Evolutionary conservation across 2,113 vertebrate species (phyloP), one percentile per base, ranked within the genome.

Genomic region (Microcebus murinus): DNA sequence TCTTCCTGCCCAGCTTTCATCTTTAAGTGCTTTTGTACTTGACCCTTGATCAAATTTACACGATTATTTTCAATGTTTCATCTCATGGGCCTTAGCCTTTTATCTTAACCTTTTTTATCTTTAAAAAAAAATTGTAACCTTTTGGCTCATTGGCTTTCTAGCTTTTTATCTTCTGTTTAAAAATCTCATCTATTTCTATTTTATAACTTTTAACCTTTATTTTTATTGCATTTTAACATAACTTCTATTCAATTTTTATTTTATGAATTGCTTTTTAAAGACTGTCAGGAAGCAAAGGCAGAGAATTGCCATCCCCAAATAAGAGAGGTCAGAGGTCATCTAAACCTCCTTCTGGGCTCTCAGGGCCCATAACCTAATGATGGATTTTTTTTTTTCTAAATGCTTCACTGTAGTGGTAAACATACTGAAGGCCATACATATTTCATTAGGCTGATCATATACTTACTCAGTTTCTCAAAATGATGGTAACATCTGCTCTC

Each of bases 21-120:
- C 90, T 91, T 91, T 91, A 79, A 93, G 57, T 18, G 50, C 42
- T 87, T 89, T 79, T 85, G 18, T 85, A 71, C 89, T 91, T 79
- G 70, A 80, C 80, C 55, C 82, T 89, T 82, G 73, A 95, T 96
- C 57, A 96, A 55, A 96, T 97, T 91, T 92, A 92, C 74, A 80
- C 80, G 74, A 90, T 95, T 87, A 71, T 91, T 89, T 93, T 85
- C 95, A 95, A 95, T 92, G 74, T 74, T 95, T 70, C 80, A 76
- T 95, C 97, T 95, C 96, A 23, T 61, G 94, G 87, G 97, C 48
- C 80, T 95, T 96, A 95, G 96, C 87, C 92, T 97, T 97, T 95
- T 96, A 79, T 89, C 65, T 93, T 97, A 94, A 97, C 79, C 87
- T 95, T 96, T 95, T 91, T 91, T 93, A 80, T 94, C 71, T 96